Percentiles rank a stretch among this genome's conserved stretches.
Evolutionary conservation across 2,888 invertebrate species (phyloP).

Genomic region (Heteromyza rotundicornis): DNA sequence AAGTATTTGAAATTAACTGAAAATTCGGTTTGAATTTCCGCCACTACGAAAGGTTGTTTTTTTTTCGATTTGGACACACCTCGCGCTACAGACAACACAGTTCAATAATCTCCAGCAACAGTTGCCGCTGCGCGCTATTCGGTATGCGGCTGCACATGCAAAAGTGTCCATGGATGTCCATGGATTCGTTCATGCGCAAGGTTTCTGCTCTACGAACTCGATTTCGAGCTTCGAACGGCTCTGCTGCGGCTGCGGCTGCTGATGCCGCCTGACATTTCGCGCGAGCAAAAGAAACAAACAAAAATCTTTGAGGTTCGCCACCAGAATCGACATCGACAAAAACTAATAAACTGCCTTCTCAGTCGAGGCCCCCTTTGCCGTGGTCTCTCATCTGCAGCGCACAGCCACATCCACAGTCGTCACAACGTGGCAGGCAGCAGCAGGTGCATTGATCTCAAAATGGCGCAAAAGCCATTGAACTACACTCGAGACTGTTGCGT

Average conservation of each 20-base stretch:
- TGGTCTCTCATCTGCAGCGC: slow-evolving; percentile 18
- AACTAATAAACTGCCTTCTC: slow-evolving; percentile 24
- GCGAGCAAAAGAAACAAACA: not conserved
- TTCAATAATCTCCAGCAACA: slow-evolving; percentile 8
- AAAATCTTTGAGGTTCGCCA: slow-evolving; percentile 16
- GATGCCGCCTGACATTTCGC: slow-evolving; percentile 1
- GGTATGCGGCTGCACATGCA: not conserved
- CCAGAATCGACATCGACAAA: slow-evolving; percentile 17
- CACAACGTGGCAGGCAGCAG: slow-evolving; percentile 18
- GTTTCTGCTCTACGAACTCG: slow-evolving; percentile 39
- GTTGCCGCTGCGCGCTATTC: slow-evolving; percentile 4
- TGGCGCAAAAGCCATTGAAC: slow-evolving; percentile 61
- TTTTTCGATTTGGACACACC: no score
- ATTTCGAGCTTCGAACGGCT: not conserved
- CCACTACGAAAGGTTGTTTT: no score
- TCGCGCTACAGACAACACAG: not conserved
- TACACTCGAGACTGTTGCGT: slow-evolving; percentile 32
- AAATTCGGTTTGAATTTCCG: not conserved
- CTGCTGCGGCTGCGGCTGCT: slow-evolving; percentile 6
- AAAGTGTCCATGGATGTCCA: slow-evolving; percentile 46
- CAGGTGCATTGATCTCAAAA: slow-evolving; percentile 60
- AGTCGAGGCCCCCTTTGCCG: slow-evolving; percentile 5
- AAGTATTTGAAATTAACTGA: not conserved
- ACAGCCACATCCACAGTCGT: slow-evolving; percentile 9
- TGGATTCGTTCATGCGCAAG: slow-evolving; percentile 61